Evolutionary conservation across 2,888 invertebrate genomes (phyloP), one percentile per base, ranked within the genome.

Genomic region (Brachylomia viminalis): DNA sequence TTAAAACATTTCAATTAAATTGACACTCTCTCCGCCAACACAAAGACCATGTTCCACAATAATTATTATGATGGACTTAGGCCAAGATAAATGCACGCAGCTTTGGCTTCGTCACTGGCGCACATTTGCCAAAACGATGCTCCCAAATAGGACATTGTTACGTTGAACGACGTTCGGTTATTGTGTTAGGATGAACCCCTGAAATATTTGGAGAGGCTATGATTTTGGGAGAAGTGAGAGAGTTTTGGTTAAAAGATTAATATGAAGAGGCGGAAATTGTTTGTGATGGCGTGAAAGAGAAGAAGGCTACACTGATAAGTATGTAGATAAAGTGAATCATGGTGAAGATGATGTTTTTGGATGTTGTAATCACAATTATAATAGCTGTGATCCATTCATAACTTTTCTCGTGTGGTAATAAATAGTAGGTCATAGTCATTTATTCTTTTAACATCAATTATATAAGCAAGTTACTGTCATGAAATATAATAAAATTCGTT

Each of bases 41-140:
- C 56, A 86, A 38, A 59, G 65, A 75, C 86, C 84, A 45, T 20
- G 65, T 66, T 67, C 65, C 33, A 79, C 75, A 86, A 89, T 90
- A 90, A 91, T 92, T 89, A 91, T 89, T 87, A 90, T 91, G 89
- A 92, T 92, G 92, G 92, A 92, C 87, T 85, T 82, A 85, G 86
- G 90, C 92, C 92, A 92, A 92, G 91, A 92, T 87, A 92, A 92
- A 92, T 90, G 92, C 91, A 91, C 89, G 87, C 89, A 87, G 83
- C 86, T 89, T 91, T 91, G 89, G 90, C 89, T 85, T 85, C 84
- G 87, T 90, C 90, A 90, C 85, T 88, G 81, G 85, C 83, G 42
- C 74, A 88, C 87, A 89, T 88, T 88, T 90, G 91, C 90, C 91
- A 92, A 91, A 89, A 87, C 85, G 77, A 72, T 80, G 75, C 80